These are phyloP conservation scores for Ambastaia sidthimunki DNA, from an alignment of 2,797 vertebrate species.

Conservation along the genomic window DNA sequence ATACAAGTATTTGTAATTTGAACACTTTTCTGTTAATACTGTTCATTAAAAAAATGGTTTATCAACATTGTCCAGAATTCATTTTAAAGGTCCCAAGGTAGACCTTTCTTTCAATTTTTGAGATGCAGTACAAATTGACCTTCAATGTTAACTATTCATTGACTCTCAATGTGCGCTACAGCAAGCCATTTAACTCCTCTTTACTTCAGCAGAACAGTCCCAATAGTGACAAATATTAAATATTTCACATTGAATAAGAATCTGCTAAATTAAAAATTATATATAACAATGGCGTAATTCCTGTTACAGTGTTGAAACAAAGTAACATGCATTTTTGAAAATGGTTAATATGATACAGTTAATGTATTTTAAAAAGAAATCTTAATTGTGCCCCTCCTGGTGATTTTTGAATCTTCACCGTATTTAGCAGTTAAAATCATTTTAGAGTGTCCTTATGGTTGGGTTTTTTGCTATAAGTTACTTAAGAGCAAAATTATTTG, in stretches of 20 bases:
- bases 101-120: neutral
- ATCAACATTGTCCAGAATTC: neutral
- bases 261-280: neutral
- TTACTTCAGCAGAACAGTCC: too few species aligned
- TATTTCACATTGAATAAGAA: neutral
- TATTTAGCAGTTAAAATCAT: too few species aligned
- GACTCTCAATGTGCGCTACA: too few species aligned
- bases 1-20: slow-evolving; percentile 16
- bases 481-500: neutral
- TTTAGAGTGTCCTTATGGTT: too few species aligned
- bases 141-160: too few species aligned
- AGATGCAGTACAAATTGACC: neutral
- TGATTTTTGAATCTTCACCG: too few species aligned
- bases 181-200: too few species aligned
- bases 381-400: too few species aligned
- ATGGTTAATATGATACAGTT: too few species aligned
- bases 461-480: neutral
- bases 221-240: too few species aligned
- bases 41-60: slow-evolving; percentile 43
- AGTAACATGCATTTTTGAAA: neutral
- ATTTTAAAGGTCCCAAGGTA: neutral
- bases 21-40: slow-evolving; percentile 20
- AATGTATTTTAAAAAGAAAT: too few species aligned
- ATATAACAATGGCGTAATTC: too few species aligned
- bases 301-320: neutral